Evolutionary conservation across 2,113 vertebrate genomes (phyloP), one percentile per base, ranked within the genome.

Genomic region (Zosterops pallidus): DNA sequence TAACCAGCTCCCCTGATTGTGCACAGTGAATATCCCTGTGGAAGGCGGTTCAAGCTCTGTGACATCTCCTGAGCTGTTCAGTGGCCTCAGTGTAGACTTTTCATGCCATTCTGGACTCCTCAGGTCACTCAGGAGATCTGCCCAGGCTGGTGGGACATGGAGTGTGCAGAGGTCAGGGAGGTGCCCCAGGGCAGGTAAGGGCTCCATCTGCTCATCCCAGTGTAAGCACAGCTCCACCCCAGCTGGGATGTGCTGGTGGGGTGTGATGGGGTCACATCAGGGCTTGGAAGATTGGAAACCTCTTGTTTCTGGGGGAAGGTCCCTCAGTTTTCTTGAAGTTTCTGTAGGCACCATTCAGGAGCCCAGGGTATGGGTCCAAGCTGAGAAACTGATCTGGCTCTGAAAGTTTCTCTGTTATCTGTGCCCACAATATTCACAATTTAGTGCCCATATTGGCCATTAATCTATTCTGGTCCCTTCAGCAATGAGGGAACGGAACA

Each of bases 11-110:
- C 71, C 37, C 65, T 3, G 11, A 2, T 22, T 2, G 13, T 14
- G 18, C 41, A 69, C 44, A 21, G 12, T 1, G 7, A 2, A 0
- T 26, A 3, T 60, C 4, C 2, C 49, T 1, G 0, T 56, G 37
- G 46, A 37, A 57, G 52, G 12, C 1, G 1, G 35, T 17, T 37
- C 47, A 31, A 28, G 44, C 35, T 68, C 57, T 29, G 18, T 23
- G 60, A 3, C 16, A 29, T 3, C 41, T 88, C 12, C 4, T 33
- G 49, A 60, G 44, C n/a, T 21, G 25, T 16, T 29, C 25, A 5
- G 24, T 41, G 63, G 15, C 22, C 28, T 7, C 8, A 26, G 41
- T 1, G 31, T 21, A 11, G 42, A 11, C 0, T 0, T 25, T 41
- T 89, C 2, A 0, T 12, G 8, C 4, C 5, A 1, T 20, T 75